Base-by-base conservation (phyloP, 2,888 invertebrate species). In the Salpingus planirostris region DNA sequence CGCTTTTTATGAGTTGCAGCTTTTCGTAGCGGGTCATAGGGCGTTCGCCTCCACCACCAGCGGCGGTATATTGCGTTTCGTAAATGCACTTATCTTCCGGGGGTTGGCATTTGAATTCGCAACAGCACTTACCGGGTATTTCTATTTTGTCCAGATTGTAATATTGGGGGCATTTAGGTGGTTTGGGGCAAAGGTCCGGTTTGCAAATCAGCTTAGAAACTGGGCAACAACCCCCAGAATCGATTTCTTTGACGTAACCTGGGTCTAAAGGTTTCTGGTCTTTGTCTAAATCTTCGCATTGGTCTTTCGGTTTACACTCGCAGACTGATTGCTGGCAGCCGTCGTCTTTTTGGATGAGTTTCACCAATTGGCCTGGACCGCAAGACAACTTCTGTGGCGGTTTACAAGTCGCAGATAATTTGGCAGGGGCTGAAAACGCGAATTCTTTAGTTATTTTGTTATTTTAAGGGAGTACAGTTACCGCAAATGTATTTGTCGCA, bases 311-410 rank as follows among this genome's bases (percentile, higher is more conserved):
- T 52, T 77, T 76, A 53, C 88, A 88, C 65, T 82, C 85, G 52
- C 88, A 88, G 38, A 81, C 71, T 42, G 78, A 84, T 46, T 79
- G 75, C 15, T 74, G 74, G 60, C 88, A 88, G 3, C 78, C 80
- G 46, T 78, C 70, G 1, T 72, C 40, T 15, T 71, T 74, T 0
- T 67, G 74, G 46, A 76, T 75, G 35, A 77, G 65, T 54, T 84
- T 85, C 46, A 78, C 69, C 4, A 73, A 69, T 62, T 88, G 87
- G 6, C 77, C 82, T 29, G 66, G 72, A 0, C 80, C 81, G 49
- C 87, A 88, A 2, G 71, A 64, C 24, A 83, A 75, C 56, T 77
- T 73, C 46, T 77, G 71, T 0, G 78, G 73, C n/a, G 78, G 73
- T 13, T 74, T 69, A 44, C 86, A 86, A 0, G 63, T 50, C 5